Conservation (phyloP, 2,888 invertebrate species). For the Ornithoptera priamus region DNA sequence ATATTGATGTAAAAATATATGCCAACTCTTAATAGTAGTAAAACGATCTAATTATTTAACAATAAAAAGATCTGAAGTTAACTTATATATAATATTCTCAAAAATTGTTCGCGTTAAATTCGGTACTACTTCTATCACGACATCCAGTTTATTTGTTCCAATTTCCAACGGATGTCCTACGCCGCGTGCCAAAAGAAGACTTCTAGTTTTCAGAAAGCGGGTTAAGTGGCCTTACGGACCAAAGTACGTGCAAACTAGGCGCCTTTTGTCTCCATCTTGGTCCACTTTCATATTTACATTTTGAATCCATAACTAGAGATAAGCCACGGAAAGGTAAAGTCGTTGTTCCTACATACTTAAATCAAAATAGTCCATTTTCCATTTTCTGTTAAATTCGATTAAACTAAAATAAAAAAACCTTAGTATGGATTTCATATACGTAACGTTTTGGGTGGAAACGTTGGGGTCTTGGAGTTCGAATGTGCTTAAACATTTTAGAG, state of each 20-base stretch:
- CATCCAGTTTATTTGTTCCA: constrained; percentile 13
- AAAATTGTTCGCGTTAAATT: neutral
- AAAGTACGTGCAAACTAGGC: constrained; percentile 24
- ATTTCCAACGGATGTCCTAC: constrained; percentile 18
- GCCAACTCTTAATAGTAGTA: too few relatives aligned
- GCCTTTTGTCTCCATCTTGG: constrained; percentile 22
- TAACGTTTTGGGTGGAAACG: too few relatives aligned
- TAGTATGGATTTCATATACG: too few relatives aligned
- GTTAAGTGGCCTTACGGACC: constrained; percentile 28
- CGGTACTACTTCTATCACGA: constrained; percentile 4
- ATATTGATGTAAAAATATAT: too few relatives aligned
- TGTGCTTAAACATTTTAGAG: too few relatives aligned
- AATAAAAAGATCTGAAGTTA: neutral
- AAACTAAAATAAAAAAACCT: too few relatives aligned
- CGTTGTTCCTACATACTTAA: neutral
- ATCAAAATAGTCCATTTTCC: neutral
- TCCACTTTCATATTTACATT: constrained; percentile 14
- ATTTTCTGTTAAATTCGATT: too few relatives aligned
- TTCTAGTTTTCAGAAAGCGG: constrained; percentile 25
- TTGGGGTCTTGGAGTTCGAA: too few relatives aligned
- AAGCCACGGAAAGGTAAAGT: neutral
- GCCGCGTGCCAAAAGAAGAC: constrained; percentile 26
- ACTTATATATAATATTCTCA: neutral
- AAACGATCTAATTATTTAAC: too few relatives aligned
- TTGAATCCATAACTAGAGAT: constrained; percentile 3